Percentiles rank a stretch among this genome's conserved stretches.
Evolutionary conservation across 2,797 vertebrate species (phyloP).

Genomic region (Pogoniulus pusillus): DNA sequence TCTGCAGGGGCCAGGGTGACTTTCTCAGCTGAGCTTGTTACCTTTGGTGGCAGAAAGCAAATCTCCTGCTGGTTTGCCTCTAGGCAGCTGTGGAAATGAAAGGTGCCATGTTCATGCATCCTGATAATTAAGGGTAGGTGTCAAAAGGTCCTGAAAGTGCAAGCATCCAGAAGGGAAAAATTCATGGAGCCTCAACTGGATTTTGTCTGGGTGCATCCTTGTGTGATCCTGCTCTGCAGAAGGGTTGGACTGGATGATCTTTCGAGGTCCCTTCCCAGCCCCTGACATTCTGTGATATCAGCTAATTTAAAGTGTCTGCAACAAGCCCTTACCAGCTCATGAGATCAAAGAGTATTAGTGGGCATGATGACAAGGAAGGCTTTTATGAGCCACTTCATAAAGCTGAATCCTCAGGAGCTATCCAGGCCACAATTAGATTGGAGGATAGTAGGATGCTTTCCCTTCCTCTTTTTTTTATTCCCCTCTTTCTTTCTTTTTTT

Average conservation of each 20-base stretch:
- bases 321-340: neutral
- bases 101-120: neutral
- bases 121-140: neutral
- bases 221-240: too few species aligned
- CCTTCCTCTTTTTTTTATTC: fast-evolving
- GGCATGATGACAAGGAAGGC: neutral
- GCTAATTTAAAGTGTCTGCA: constrained; percentile 18
- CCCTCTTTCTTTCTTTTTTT: neutral
- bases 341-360: constrained; percentile 17
- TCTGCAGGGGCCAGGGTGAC: neutral
- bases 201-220: neutral
- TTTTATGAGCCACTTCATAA: constrained; percentile 30
- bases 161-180: neutral
- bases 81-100: neutral
- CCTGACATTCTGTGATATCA: neutral
- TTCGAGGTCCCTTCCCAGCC: too few species aligned
- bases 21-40: neutral
- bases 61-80: neutral
- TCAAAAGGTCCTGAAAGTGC: neutral
- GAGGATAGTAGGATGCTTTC: neutral
- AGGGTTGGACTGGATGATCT: too few species aligned
- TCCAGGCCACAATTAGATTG: constrained; percentile 52
- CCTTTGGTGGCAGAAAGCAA: neutral
- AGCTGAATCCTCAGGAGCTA: constrained; percentile 24
- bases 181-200: neutral